Evolutionary conservation across 2,113 vertebrate genomes (phyloP).

Genomic region (Poeciliopsis retropinna): DNA sequence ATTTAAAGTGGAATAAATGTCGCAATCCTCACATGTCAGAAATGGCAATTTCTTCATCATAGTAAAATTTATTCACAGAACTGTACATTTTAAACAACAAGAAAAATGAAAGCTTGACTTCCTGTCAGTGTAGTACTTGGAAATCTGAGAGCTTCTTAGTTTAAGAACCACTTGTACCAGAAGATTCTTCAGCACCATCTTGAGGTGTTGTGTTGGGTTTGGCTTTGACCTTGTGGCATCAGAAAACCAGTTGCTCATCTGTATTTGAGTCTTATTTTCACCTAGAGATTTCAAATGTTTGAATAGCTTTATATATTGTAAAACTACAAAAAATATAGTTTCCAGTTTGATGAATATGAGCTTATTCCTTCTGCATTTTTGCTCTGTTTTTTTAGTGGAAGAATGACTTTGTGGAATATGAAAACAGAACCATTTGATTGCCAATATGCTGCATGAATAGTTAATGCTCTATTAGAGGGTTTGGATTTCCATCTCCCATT

Average conservation of each 20-base stretch:
- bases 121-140: not conserved
- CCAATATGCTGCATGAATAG: slow-evolving; percentile 65
- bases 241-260: not conserved
- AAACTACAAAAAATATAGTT: not conserved
- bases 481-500: slow-evolving; percentile 43
- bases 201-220: not conserved
- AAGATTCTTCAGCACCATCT: not conserved
- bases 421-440: slow-evolving; percentile 52
- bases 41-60: too few relatives aligned
- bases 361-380: slow-evolving; percentile 18
- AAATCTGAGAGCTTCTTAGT: not conserved
- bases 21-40: too few relatives aligned
- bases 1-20: too few relatives aligned
- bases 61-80: too few relatives aligned
- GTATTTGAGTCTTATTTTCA: not conserved
- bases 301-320: not conserved
- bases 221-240: not conserved
- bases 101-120: not conserved
- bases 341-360: slow-evolving; percentile 7
- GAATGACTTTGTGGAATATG: slow-evolving; percentile 35
- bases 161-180: not conserved
- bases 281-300: not conserved
- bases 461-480: slow-evolving; percentile 58
- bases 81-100: too few relatives aligned
- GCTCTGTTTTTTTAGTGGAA: slow-evolving; percentile 11